Evolutionary conservation across 2,113 vertebrate species (phyloP).

Genomic region (Ammodytes dubius): DNA sequence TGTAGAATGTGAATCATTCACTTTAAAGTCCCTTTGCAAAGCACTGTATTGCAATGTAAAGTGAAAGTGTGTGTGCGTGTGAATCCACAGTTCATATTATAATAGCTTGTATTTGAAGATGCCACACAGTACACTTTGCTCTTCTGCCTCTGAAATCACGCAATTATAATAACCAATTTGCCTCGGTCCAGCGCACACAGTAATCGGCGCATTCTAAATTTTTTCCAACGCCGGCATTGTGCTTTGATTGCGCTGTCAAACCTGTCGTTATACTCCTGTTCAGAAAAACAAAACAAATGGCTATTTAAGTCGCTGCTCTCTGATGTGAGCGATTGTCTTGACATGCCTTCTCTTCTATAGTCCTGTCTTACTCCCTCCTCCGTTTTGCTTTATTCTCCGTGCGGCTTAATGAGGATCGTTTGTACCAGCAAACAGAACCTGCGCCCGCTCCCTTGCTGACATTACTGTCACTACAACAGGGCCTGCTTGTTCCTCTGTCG

Average conservation of each 20-base stretch:
- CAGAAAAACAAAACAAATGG: constrained; percentile 54
- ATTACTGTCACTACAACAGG: constrained; percentile 37
- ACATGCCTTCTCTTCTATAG: background rate
- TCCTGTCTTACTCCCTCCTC: constrained; percentile 4
- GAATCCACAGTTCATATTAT: constrained; percentile 10
- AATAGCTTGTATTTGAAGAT: constrained; percentile 15
- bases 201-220: constrained; percentile 35
- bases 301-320: constrained; percentile 33
- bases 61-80: background rate
- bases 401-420: constrained; percentile 40
- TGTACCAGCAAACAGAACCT: constrained; percentile 31
- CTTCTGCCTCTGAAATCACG: constrained; percentile 19
- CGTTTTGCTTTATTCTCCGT: constrained; percentile 18
- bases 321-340: constrained; percentile 13
- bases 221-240: constrained; percentile 12
- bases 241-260: constrained; percentile 65
- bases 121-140: constrained; percentile 6
- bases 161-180: constrained; percentile 55
- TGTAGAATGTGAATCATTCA: no score
- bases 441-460: constrained; percentile 28
- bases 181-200: constrained; percentile 19
- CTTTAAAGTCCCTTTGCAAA: no score
- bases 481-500: constrained; percentile 37
- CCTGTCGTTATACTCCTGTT: constrained; percentile 14
- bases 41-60: no score